Evolutionary conservation across 2,113 vertebrate genomes (phyloP), one percentile per base, ranked within the genome.

Genomic region (Pampusana beccarii): DNA sequence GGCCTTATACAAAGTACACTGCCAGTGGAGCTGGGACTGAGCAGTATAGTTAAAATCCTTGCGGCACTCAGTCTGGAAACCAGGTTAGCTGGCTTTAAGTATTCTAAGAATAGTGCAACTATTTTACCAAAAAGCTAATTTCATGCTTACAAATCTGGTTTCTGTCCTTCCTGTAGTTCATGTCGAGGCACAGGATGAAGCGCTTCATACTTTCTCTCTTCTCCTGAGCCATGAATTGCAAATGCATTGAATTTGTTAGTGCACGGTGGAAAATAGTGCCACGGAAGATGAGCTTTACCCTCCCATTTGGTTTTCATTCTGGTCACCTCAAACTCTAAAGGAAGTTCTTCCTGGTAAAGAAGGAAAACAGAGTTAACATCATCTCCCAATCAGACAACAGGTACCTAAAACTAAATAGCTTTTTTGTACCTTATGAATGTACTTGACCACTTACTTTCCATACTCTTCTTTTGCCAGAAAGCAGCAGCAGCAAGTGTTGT

Each of bases 401-500:
- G 34, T 36, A 85, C 18, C n/a, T 80, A 58, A 42, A 85, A 77
- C 1, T 5, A 75, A 13, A 53, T 65, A 77, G 36, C 56, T 90
- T 66, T 88, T 75, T 58, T 53, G 24, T 16, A 65, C 8, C 3
- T 64, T 80, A 48, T 4, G 10, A 72, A 78, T 31, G 23, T 46
- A 74, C 42, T 72, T 80, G n/a, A 93, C 80, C 66, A 92, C 98
- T 97, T 97, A 99, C 99, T 98, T 98, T 96, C 97, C 99, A 99
- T 10, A 98, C 97, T 75, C 98, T 97, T 95, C 98, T 98, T 87
- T 91, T 98, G 73, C 98, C 99, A 88, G 98, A 98, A 60, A 99
- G 98, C 62, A 99, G 94, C 71, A 99, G 97, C 61, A 99, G 86
- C 87, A 99, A 98, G 79, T 99, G 98, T 58, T 99, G 99, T 80